Base-by-base conservation (phyloP, 2,113 vertebrate species). In the Lutjanus erythropterus region DNA sequence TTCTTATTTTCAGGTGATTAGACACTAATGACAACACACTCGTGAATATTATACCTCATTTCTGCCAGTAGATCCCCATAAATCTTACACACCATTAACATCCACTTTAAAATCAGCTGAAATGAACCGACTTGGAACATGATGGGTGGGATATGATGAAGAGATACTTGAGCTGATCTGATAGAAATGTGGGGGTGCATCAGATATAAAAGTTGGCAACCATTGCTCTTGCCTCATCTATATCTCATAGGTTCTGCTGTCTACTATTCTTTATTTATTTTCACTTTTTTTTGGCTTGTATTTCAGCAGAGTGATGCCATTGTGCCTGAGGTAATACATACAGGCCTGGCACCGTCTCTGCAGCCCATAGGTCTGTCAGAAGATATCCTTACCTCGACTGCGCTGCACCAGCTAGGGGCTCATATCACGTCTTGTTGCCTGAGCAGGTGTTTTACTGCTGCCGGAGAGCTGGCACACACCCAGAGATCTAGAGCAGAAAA, bases 391-490 rank as follows among this genome's bases (percentile, higher is more conserved):
- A 81, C 66, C 71, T 81, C 53, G 60, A 31, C 72, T 41, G 7
- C 2, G 9, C 65, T 60, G 77, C 49, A 49, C 6, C 75, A 47
- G 80, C 56, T 81, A 3, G 29, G 29, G 31, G 80, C 65, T 90
- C 67, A 44, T 81, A 68, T 73, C 71, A 37, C 56, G 35, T 42
- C 71, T 75, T 21, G 52, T 71, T 65, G 73, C 72, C 31, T 10
- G 52, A 85, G 86, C 83, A 90, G 86, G 90, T 86, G 84, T 82
- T 84, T 85, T 27, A 42, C 55, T 49, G 85, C 80, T 88, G 60
- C 31, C 25, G 78, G 70, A 76, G 46, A 81, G 61, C 31, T 86
- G 84, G 87, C 78, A 53, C 72, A 50, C 39, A 56, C 49, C 80
- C 78, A 81, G 75, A 74, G 70, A 82, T 74, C 46, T 73, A 7